Evolutionary conservation across 1,140 invertebrate genomes (phyloP), one percentile per base, ranked within the genome.

Genomic region (Pseudoatta argentina): DNA sequence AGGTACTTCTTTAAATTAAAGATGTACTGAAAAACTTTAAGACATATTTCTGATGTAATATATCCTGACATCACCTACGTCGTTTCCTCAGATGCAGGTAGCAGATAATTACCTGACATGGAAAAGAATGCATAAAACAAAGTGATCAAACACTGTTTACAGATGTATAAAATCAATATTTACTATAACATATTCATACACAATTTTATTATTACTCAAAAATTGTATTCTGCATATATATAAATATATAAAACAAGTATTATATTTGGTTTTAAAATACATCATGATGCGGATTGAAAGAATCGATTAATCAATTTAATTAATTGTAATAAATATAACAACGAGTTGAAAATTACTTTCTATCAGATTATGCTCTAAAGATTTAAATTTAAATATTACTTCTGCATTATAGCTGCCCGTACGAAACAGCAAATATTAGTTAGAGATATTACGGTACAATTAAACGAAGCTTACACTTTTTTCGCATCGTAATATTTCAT

Each of bases 1-100:
- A 75, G 79, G 39, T 63, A 61, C 79, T 83, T 73, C 27, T 61
- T 75, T 82, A 82, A 82, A 73, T 82, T 67, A 82, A 69, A 82
- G 79, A 61, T 24, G 39, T 73, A 73, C 69, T 61, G 67, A 61
- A 69, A 44, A 63, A 75, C 34, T 57, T 71, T 24, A 63, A 75
- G 69, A 83, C 30, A 61, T 83, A 61, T 61, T 51, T 75, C 44
- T 61, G n/a, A 10, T 44, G 10, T 30, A 12, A 61, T 73, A 73
- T 66, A 39, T 39, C 14, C 4, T 8, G 16, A 1, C 30, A n/a
- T 1, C 1, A 44, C 39, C 34, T 34, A 48, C 44, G 79, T 34
- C 18, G 44, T 73, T 83, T 51, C 51, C 27, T 39, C 73, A 48
- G 69, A 48, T 18, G 14, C 18, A 61, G 6, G 27, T 44, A 44